Conservation (phyloP, 2,888 invertebrate genomes). For the Xestia sexstrigata region DNA sequence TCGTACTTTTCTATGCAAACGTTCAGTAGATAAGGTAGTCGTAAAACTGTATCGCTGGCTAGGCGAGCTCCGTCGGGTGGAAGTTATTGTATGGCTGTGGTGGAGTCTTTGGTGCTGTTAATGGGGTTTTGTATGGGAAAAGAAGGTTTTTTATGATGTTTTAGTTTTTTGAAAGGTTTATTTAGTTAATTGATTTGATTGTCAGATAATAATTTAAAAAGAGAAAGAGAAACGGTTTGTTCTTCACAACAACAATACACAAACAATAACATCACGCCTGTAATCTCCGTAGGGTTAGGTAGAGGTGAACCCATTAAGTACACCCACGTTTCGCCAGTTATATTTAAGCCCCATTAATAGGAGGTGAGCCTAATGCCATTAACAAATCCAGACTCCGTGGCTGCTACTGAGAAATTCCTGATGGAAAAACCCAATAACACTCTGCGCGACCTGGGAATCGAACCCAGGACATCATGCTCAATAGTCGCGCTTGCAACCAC, state of each 20-base stretch:
- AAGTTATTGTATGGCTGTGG: conserved; percentile 57
- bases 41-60: conserved; percentile 67
- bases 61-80: conserved; percentile 60
- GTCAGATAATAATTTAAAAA: too few relatives aligned
- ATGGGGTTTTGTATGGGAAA: conserved; percentile 24
- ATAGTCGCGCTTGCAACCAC: not conserved
- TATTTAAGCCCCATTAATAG: too few relatives aligned
- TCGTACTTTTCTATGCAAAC: conserved; percentile 67
- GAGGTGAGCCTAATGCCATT: not conserved
- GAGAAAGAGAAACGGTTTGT: too few relatives aligned
- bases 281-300: not conserved
- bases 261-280: not conserved
- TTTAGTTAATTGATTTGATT: too few relatives aligned
- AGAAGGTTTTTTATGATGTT: not conserved
- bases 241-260: too few relatives aligned
- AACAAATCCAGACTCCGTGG: not conserved
- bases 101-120: conserved; percentile 36
- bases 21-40: conserved; percentile 63
- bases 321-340: not conserved
- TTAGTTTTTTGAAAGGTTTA: not conserved
- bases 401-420: not conserved
- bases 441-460: not conserved
- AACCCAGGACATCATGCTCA: not conserved
- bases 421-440: not conserved
- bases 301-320: not conserved